Evolutionary conservation across 2,113 vertebrate genomes (phyloP).

Genomic region (Lycocorax pyrrhopterus): DNA sequence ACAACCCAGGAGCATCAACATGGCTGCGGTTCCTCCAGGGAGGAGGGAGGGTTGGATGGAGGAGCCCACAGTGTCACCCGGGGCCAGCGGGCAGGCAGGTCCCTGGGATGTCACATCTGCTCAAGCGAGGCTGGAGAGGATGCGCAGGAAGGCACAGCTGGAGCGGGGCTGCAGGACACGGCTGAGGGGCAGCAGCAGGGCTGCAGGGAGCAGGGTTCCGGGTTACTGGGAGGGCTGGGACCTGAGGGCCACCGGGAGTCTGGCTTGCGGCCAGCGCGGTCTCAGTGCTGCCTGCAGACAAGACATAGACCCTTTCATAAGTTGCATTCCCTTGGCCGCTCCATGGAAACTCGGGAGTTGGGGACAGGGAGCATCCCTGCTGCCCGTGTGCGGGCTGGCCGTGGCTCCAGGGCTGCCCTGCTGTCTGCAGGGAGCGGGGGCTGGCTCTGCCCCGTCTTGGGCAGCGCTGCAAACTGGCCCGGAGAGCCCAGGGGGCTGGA

Average conservation of each 20-base stretch:
- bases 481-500: neutral
- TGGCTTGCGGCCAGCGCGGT: neutral
- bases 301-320: constrained; percentile 20
- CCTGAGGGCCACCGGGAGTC: neutral
- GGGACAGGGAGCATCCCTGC: neutral
- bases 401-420: accelerated
- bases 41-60: neutral
- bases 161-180: accelerated
- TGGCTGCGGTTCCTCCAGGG: accelerated
- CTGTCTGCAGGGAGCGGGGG: neutral
- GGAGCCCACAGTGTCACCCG: accelerated
- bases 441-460: neutral
- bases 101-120: neutral
- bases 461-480: neutral
- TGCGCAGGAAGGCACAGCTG: accelerated
- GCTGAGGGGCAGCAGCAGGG: neutral
- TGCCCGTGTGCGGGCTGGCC: accelerated
- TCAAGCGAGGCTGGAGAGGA: neutral
- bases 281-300: neutral
- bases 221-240: neutral
- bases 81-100: accelerated
- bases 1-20: neutral
- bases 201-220: neutral
- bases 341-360: neutral
- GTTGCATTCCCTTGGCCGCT: neutral